A percentile compares a stretch with the other conserved stretches of the same genome.
These are phyloP conservation scores for Spisula subtruncata DNA, from an alignment of 2,888 invertebrate species.

Conservation along the genomic window DNA sequence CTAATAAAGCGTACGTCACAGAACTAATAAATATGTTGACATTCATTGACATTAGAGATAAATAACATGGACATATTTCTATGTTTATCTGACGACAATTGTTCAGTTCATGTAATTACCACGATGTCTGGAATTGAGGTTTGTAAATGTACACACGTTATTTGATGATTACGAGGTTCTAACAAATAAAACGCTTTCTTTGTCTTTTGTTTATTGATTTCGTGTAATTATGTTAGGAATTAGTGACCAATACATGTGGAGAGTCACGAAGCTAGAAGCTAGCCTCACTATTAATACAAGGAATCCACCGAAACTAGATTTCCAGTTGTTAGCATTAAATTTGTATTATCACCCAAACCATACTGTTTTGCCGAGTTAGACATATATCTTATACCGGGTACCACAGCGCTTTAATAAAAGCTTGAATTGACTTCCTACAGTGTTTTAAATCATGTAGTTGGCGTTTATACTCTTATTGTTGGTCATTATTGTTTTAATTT, in stretches of 20 bases:
- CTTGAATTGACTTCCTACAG: too few species aligned
- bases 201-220: constrained; percentile 1
- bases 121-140: neutral
- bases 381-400: too few species aligned
- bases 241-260: neutral
- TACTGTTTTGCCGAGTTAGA: too few species aligned
- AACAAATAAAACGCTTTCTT: constrained; percentile 5
- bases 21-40: neutral
- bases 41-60: neutral
- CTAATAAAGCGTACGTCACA: neutral
- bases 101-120: neutral
- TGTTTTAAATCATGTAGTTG: too few species aligned
- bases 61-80: neutral
- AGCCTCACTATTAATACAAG: too few species aligned
- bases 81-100: neutral
- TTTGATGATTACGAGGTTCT: neutral
- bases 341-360: too few species aligned
- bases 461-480: too few species aligned
- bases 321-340: too few species aligned
- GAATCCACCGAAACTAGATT: too few species aligned
- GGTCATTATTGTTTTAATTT: too few species aligned
- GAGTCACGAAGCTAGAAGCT: neutral
- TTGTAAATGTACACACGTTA: too few species aligned
- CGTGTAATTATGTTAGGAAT: neutral
- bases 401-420: too few species aligned